Evolutionary conservation across 2,888 invertebrate species (phyloP).

Genomic region (Pyrrhosoma nymphula): DNA sequence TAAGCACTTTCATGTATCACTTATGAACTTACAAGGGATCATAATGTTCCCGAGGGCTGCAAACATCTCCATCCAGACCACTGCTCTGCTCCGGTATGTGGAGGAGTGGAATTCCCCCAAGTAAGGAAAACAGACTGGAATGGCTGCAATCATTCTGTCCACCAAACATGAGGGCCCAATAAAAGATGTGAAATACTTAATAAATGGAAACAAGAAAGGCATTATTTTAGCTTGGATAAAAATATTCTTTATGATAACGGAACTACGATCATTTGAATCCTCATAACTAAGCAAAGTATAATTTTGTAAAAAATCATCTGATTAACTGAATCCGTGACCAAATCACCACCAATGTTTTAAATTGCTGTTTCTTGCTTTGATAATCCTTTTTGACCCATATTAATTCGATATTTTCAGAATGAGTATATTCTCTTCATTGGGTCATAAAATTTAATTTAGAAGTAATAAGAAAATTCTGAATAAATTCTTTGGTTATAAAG

Average conservation of each 20-base stretch:
- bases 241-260: background rate
- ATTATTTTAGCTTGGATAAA: background rate
- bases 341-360: too few species aligned
- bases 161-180: conserved; percentile 52
- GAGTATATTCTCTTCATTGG: too few species aligned
- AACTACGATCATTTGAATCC: background rate
- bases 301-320: too few species aligned
- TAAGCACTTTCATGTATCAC: too few species aligned
- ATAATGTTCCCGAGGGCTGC: conserved; percentile 89
- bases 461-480: too few species aligned
- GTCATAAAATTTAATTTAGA: too few species aligned
- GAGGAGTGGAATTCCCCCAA: conserved; percentile 90
- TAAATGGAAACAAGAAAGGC: background rate
- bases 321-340: too few species aligned
- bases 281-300: too few species aligned
- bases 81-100: conserved; percentile 88
- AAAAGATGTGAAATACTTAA: background rate
- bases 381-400: too few species aligned
- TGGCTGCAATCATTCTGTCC: conserved; percentile 87
- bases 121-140: conserved; percentile 91
- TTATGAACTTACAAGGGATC: conserved; percentile 83
- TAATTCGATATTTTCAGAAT: too few species aligned
- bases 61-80: conserved; percentile 92
- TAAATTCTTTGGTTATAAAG: too few species aligned
- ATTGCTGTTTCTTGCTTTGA: too few species aligned